Evolutionary conservation across 2,113 vertebrate genomes (phyloP), one percentile per base, ranked within the genome.

Genomic region (Edolisoma coerulescens): DNA sequence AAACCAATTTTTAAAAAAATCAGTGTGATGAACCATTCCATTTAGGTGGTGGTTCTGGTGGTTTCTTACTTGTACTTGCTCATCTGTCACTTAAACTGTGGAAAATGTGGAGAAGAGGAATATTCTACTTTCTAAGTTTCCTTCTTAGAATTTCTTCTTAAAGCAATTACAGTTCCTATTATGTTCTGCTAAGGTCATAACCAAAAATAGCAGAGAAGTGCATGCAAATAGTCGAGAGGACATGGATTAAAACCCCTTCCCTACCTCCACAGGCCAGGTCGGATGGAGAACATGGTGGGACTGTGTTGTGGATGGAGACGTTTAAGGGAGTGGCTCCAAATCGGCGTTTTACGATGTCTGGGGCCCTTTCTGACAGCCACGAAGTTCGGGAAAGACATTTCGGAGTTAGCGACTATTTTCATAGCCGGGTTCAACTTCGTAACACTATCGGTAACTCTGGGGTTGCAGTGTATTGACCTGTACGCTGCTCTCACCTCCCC

Each of bases 261-360:
- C 45, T 75, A 33, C n/a, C 59, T 63, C 42, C 49, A 6, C 32
- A 59, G 71, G 17, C 30, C 60, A n/a, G 54, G 52, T 70, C 79
- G 67, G 52, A 28, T 7, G 49, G 42, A 73, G 30, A 75, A 24
- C 15, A 2, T 6, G 22, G 23, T 18, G 41, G 16, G 32, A 4
- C 28, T 8, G 21, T 37, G 47, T 17, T 39, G 45, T 7, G 52
- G 44, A 70, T 32, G 37, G 50, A 30, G 37, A 24, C 24, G 4
- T 64, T 68, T 73, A 33, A 33, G 17, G 17, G 22, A 68, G 15
- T 11, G 52, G 44, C 49, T 83, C 49, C 52, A 35, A 50, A 49
- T 3, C 2, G 8, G 15, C 2, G 1, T 54, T 86, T 77, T 54
- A 41, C 5, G 7, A 0, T 53, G 41, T 59, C 7, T 37, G 44